Base-by-base conservation (phyloP, 2,797 vertebrate species). In the Siniperca scherzeri region DNA sequence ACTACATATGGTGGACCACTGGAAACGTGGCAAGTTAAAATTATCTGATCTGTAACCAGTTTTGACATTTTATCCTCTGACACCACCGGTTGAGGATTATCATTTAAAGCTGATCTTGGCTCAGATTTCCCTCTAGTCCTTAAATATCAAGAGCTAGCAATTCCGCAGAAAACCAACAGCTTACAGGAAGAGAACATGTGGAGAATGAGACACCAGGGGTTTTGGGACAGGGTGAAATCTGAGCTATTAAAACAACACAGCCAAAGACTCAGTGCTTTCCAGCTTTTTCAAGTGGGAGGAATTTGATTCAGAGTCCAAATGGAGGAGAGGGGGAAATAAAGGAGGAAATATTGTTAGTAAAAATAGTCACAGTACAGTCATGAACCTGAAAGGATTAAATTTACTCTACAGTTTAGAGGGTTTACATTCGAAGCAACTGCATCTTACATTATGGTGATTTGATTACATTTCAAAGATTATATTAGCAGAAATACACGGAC, bases 161-260 rank as follows among this genome's bases (percentile, higher is more conserved):
- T 73, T 86, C 44, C 75, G 74, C 80, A 87, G 86, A 92, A 89
- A 91, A 90, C 80, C 88, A 89, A 77, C 86, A 71, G 83, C 80
- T 88, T 78, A 89, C 91, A 93, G 89, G 88, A 92, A 92, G 86
- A 91, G 86, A 52, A 80, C 81, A 77, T 56, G 83, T 78, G 89
- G 90, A 85, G 84, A 88, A 91, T 64, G 88, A 88, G 90, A 91
- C 90, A 91, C 75, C 69, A 59, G 92, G 89, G 91, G 78, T 56
- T 90, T 87, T 77, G 70, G 75, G 77, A 42, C 59, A 5, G 82
- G 68, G 30, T 74, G 90, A 93, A 93, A 94, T 87, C 79, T 84
- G 91, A 95, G 78, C 88, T 92, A 80, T 65, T 74, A 91, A 93
- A 93, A 92, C 87, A 91, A 70, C 80, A 76, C 83, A 46, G 82